Conservation (phyloP, 2,797 vertebrate genomes). For the Phoeniculus purpureus region DNA sequence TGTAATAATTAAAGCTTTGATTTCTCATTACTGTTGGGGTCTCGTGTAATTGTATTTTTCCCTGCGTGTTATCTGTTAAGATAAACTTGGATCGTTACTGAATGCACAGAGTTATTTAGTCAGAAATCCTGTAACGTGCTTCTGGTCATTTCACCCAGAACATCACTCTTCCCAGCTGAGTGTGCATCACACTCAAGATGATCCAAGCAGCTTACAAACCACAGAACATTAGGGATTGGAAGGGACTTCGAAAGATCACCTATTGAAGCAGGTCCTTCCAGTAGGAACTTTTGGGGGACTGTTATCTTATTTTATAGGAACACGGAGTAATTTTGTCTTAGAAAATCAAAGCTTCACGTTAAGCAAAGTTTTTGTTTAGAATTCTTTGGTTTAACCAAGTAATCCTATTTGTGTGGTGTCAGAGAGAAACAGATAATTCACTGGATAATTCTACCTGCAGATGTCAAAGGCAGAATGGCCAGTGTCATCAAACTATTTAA, state of each 20-base stretch:
- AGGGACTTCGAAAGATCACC: no score
- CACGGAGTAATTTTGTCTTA: neutral
- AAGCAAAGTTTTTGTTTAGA: neutral
- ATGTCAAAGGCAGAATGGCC: neutral
- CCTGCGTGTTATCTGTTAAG: neutral
- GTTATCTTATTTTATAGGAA: neutral
- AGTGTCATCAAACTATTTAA: neutral
- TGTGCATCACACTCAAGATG: neutral
- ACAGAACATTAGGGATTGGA: no score
- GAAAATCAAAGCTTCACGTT: neutral
- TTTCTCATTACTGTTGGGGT: neutral
- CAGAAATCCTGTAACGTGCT: neutral
- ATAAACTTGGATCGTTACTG: neutral
- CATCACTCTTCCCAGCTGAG: neutral
- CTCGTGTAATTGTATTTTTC: neutral
- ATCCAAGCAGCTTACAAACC: neutral
- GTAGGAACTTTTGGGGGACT: neutral
- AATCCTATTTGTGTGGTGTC: neutral
- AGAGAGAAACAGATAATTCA: neutral
- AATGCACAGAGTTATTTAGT: neutral
- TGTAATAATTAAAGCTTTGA: neutral
- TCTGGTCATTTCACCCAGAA: neutral
- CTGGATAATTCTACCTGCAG: neutral
- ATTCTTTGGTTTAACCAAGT: neutral
- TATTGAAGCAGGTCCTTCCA: neutral